Evolutionary conservation across 1,140 invertebrate genomes (phyloP).

Genomic region (Heliconius himera): DNA sequence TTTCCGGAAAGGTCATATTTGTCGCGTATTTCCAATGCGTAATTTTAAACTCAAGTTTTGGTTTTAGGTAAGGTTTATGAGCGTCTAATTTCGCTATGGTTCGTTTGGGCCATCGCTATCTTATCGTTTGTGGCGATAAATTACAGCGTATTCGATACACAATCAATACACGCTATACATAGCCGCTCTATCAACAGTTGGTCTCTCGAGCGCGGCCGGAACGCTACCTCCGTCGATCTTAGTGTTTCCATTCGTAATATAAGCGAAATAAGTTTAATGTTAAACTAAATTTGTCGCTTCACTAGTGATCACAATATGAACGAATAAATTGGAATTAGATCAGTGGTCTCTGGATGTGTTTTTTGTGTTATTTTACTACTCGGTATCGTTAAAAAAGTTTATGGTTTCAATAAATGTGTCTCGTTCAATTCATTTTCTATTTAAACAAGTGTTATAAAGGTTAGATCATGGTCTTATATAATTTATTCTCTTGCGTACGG

Average conservation of each 20-base stretch:
- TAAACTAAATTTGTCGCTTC: constrained; percentile 21
- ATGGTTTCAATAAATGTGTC: constrained; percentile 18
- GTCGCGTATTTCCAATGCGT: constrained; percentile 19
- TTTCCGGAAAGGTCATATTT: constrained; percentile 42
- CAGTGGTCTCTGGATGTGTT: constrained; percentile 23
- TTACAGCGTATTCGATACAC: constrained; percentile 68
- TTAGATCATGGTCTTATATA: not conserved
- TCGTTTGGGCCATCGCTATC: constrained; percentile 54
- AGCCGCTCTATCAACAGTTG: constrained; percentile 66
- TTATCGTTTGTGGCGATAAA: constrained; percentile 73
- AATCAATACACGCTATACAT: constrained; percentile 68
- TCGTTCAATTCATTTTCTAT: constrained; percentile 25
- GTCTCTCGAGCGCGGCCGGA: constrained; percentile 58
- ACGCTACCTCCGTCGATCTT: constrained; percentile 49
- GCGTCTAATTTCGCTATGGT: constrained; percentile 46
- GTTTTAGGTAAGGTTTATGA: constrained; percentile 13
- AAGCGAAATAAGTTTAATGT: constrained; percentile 22
- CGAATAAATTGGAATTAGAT: constrained; percentile 19
- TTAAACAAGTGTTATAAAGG: constrained; percentile 24
- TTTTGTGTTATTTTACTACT: constrained; percentile 20
- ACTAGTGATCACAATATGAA: constrained; percentile 10
- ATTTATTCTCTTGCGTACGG: not conserved
- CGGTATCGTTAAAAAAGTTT: constrained; percentile 21
- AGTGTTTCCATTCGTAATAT: constrained; percentile 36
- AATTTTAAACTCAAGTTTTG: not conserved